Percentiles rank a stretch among this genome's conserved stretches.
These are phyloP conservation scores for Drosophila phalerata DNA, from an alignment of 2,888 invertebrate genomes.

Conservation along the genomic window DNA sequence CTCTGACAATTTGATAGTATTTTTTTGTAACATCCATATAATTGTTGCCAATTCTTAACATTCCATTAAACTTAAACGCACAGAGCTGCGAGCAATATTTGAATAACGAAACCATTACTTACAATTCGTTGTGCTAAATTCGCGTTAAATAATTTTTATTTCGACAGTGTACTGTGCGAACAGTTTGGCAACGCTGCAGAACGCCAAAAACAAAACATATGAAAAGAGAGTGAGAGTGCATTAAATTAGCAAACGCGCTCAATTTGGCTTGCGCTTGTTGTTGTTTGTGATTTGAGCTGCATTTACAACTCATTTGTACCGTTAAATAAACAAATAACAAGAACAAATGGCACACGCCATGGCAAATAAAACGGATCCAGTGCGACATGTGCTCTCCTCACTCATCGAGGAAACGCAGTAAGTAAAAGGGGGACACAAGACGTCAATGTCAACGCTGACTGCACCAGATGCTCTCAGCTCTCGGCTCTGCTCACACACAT, in stretches of 20 bases:
- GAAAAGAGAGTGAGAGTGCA: slow-evolving; percentile 26
- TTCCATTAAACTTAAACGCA: not conserved
- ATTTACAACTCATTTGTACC: slow-evolving; percentile 29
- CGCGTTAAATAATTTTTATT: not conserved
- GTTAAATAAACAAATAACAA: slow-evolving; percentile 40
- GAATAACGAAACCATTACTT: not conserved
- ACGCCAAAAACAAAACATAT: slow-evolving; percentile 20
- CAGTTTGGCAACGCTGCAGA: slow-evolving; percentile 34
- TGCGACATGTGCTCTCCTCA: slow-evolving; percentile 70
- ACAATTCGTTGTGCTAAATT: slow-evolving; percentile 10
- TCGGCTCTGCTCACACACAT: not conserved
- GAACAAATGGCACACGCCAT: slow-evolving; percentile 31
- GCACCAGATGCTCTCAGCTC: slow-evolving; percentile 53
- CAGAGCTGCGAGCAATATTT: not conserved
- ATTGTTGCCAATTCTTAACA: not conserved
- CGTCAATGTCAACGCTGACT: slow-evolving; percentile 13
- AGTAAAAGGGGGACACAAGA: slow-evolving; percentile 35
- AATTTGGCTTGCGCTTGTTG: slow-evolving; percentile 41
- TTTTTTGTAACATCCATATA: not conserved
- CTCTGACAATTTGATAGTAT: not conserved
- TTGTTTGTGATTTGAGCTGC: slow-evolving; percentile 36
- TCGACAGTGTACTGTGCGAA: not conserved
- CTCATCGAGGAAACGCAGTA: slow-evolving; percentile 81
- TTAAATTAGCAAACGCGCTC: slow-evolving; percentile 42
- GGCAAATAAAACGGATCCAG: slow-evolving; percentile 69